Base-by-base conservation (phyloP, 1,140 invertebrate species). In the Microvelia longipes region DNA sequence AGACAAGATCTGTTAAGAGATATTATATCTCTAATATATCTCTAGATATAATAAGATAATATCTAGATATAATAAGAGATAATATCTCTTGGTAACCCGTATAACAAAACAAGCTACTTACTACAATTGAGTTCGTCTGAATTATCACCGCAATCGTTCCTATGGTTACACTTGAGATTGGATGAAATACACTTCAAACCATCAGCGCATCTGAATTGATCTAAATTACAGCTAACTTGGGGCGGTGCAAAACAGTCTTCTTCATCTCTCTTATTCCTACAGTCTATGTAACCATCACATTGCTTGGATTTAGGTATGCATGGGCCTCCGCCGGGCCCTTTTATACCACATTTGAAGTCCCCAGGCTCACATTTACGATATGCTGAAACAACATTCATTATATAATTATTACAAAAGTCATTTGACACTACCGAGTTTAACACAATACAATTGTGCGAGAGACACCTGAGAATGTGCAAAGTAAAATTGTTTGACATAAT, bases 271-370 rank as follows among this genome's bases (percentile, higher is more conserved):
- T 90, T 86, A 73, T 92, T 93, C 61, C 94, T 84, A 79, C 94
- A 97, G 77, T 96, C 91, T 74, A 83, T 79, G 78, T 91, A 94
- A 72, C 93, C 94, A 76, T 97, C 90, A 80, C 94, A 96, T 77
- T 85, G 88, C 78, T 94, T 94, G 71, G 89, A 86, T 73, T 88
- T 89, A 13, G 90, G 87, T 76, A 96, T 87, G 77, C 94, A 97
- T 26, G 81, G 81, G 50, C 81, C 77, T 5, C 50, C 71, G 29
- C 71, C 79, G 26, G 77, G 81, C 67, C 75, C 80, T 26, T 79
- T 78, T 29, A 80, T 80, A 72, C 79, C 61, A 71, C 76, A 77
- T 72, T 87, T 87, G 78, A 93, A 90, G 79, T 95, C 92, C 64
- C 90, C 90, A 1, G 83, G 75, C 77, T 90, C 88, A 78, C 92